Conservation (phyloP, 1,140 invertebrate species). For the Drosophila eugracilis region DNA sequence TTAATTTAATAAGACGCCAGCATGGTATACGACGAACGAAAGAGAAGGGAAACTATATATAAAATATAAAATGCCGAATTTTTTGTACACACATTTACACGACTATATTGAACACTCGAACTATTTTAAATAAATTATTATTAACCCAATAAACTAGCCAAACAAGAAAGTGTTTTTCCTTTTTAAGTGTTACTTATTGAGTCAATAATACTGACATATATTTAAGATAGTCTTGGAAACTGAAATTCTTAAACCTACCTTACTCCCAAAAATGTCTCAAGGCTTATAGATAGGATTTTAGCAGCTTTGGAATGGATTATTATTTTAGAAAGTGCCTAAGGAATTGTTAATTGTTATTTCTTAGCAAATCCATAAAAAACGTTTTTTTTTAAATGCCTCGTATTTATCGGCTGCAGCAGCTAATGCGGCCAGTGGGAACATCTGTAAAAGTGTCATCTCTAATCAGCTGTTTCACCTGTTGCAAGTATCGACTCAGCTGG, state of each 20-base stretch:
- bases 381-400: background rate
- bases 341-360: no score
- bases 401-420: background rate
- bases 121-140: conserved; percentile 79
- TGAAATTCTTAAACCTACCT: no score
- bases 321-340: no score
- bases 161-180: conserved; percentile 31
- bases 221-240: no score
- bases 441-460: background rate
- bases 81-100: conserved; percentile 61
- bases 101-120: conserved; percentile 58
- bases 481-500: conserved; percentile 15
- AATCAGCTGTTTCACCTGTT: conserved; percentile 26
- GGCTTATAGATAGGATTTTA: no score
- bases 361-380: no score
- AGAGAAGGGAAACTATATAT: conserved; percentile 14
- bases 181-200: background rate
- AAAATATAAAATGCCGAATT: conserved; percentile 53
- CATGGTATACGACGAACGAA: conserved; percentile 63
- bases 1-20: conserved; percentile 75
- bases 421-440: conserved; percentile 9
- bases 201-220: no score
- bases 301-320: no score
- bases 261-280: no score
- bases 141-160: conserved; percentile 79